Conservation (phyloP, 1,140 invertebrate species). For the Rhyzopertha dominica region DNA sequence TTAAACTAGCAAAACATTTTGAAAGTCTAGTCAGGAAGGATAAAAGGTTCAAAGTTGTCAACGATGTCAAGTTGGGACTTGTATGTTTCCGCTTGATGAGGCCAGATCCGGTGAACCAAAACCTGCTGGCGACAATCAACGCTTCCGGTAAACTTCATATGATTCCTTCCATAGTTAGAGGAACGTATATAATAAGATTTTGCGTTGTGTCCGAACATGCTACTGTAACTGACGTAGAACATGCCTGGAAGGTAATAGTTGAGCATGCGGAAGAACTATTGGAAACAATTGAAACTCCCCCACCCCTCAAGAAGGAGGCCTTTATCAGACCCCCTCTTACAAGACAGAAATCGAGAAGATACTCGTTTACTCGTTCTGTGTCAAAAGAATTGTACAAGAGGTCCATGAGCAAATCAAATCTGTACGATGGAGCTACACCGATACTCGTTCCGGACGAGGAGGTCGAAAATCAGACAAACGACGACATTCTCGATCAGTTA, state of each 20-base stretch:
- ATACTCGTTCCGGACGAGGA: conserved; percentile 57
- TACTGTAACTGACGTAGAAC: conserved; percentile 68
- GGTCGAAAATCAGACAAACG: conserved; percentile 34
- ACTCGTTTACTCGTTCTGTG: conserved; percentile 63
- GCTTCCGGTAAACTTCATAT: conserved; percentile 84
- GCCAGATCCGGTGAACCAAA: conserved; percentile 72
- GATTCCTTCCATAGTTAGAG: conserved; percentile 78
- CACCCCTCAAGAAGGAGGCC: conserved; percentile 31
- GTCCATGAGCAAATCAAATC: conserved; percentile 54
- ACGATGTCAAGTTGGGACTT: conserved; percentile 70
- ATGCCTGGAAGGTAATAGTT: conserved; percentile 69
- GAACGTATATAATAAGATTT: conserved; percentile 75
- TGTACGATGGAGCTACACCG: conserved; percentile 63
- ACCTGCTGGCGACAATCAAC: conserved; percentile 78
- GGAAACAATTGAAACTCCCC: conserved; percentile 41
- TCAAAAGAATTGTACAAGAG: conserved; percentile 58
- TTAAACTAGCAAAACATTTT: conserved; percentile 79
- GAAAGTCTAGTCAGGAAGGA: conserved; percentile 72
- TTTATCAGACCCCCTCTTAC: conserved; percentile 49
- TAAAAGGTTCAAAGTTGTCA: conserved; percentile 75
- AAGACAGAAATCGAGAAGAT: conserved; percentile 55
- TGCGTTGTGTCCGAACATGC: conserved; percentile 80
- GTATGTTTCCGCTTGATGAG: conserved; percentile 67
- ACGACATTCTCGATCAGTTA: conserved; percentile 26
- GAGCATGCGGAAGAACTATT: conserved; percentile 64